Conservation (phyloP, 2,113 vertebrate species). For the Pogonocichla stellata region DNA sequence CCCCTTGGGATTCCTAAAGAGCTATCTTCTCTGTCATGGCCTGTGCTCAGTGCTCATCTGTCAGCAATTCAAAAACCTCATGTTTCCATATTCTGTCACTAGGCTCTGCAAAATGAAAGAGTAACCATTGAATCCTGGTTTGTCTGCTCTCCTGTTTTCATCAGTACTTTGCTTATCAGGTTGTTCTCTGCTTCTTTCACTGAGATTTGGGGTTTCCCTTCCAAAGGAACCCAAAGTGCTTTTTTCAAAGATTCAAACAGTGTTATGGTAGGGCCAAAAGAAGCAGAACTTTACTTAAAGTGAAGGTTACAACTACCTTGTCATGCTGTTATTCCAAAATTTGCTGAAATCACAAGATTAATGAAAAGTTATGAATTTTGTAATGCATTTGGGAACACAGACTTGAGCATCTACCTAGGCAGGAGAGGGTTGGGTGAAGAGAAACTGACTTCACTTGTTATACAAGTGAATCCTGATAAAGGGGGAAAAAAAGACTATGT, state of each 20-base stretch:
- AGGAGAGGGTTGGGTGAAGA: neutral
- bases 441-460: neutral
- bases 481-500: rapidly evolving
- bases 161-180: neutral
- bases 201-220: neutral
- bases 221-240: neutral
- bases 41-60: neutral
- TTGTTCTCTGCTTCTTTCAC: neutral
- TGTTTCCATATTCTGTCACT: neutral
- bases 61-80: neutral
- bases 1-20: neutral
- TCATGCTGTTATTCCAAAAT: neutral
- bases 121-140: neutral
- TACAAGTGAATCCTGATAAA: neutral
- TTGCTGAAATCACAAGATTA: neutral
- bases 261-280: neutral
- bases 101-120: neutral
- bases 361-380: neutral
- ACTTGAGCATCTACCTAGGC: neutral
- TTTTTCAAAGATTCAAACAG: neutral
- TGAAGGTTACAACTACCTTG: neutral
- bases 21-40: neutral
- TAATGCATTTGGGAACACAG: neutral
- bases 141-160: neutral
- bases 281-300: neutral